Base-by-base conservation (phyloP, 2,113 vertebrate species). In the Leptocoma aspasia region DNA sequence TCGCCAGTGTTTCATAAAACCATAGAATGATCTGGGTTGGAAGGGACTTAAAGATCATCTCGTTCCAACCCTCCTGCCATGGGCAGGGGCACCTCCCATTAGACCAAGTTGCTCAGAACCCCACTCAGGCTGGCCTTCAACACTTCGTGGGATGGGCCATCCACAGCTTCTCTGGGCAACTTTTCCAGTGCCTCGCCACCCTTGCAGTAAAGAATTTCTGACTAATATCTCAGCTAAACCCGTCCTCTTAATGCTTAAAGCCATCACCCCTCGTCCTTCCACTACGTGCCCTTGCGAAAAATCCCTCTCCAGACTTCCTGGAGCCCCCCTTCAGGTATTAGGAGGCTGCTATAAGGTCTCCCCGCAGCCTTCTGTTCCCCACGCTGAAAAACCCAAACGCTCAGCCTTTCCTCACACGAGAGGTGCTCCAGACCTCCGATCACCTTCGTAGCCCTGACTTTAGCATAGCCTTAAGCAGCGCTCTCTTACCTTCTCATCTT, bases 401-500 rank as follows among this genome's bases (percentile, higher is more conserved):
- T 4, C 28, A n/a, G 27, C 13, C n/a, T 27, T 18, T 41, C 37
- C 33, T 23, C 37, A 4, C 0, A 15, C 23, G 11, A 45, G 17
- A 31, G 26, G 3, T 19, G 47, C 14, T 54, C 26, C 53, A 68
- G 7, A 28, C 20, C 33, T 33, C 10, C 5, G 39, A 53, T 5
- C 24, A 26, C n/a, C n/a, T 18, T 15, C 28, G 7, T 0, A 41
- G 16, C 8, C 30, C 45, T n/a, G 11, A 59, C 39, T 41, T 39
- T 7, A 35, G 10, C 23, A 31, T 0, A 59, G n/a, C 3, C 16
- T 31, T 41, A 47, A 23, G 61, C 8, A 49, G 8, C 0, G 12
- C n/a, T 33, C 39, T 71, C 90, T 72, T 96, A 99, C 99, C 98
- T 99, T 99, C 76, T 99, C 99, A 94, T 99, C 98, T 90, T 98